Percentiles rank a stretch among this genome's conserved stretches.
These are phyloP conservation scores for Psilopsiagon aurifrons DNA, from an alignment of 2,113 vertebrate genomes.

Conservation along the genomic window DNA sequence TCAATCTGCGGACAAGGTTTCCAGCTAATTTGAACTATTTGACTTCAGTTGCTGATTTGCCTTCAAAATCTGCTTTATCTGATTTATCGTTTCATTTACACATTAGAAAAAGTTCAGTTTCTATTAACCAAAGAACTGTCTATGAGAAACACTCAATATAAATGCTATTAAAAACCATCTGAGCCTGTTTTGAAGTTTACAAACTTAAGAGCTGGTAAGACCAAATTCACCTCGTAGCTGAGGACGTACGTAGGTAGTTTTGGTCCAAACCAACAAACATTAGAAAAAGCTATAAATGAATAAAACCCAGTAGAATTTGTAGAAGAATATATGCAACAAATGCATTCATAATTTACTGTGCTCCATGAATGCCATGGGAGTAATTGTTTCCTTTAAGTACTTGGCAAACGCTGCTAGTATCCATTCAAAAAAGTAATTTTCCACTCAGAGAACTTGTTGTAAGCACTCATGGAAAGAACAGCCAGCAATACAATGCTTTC, in stretches of 20 bases:
- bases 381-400: constrained; percentile 22
- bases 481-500: neutral
- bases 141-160: neutral
- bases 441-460: neutral
- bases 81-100: neutral
- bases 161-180: neutral
- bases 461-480: neutral
- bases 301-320: neutral
- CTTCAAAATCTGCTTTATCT: neutral
- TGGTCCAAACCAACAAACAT: neutral
- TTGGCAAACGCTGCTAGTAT: constrained; percentile 2
- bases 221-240: neutral
- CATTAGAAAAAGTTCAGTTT: neutral
- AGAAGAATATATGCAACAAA: neutral
- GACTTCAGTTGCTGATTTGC: neutral
- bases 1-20: neutral
- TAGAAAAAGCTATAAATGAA: neutral
- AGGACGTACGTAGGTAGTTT: neutral
- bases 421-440: constrained; percentile 46
- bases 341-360: neutral
- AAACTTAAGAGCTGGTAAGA: neutral
- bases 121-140: neutral
- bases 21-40: neutral
- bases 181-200: neutral
- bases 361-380: neutral